These are phyloP conservation scores for Macropis europaea DNA, from an alignment of 2,888 invertebrate species.

Conservation along the genomic window DNA sequence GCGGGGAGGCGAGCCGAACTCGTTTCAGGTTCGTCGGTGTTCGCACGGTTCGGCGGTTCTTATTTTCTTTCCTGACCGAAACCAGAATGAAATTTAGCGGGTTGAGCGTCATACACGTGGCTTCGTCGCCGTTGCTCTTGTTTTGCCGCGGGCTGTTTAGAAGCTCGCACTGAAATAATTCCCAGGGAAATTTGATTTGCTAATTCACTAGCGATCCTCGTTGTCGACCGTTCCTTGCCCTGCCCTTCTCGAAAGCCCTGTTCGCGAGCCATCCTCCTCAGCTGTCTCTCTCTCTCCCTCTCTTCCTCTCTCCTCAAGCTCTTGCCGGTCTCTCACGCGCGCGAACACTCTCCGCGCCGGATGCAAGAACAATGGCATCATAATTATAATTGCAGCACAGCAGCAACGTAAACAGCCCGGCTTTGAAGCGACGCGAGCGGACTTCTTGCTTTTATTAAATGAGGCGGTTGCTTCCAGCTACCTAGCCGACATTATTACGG, in stretches of 20 bases:
- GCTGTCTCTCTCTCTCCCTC: too few relatives aligned
- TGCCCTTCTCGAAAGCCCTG: slow-evolving; percentile 4
- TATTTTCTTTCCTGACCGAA: slow-evolving; percentile 51
- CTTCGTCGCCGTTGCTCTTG: neutral
- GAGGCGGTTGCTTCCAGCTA: slow-evolving; percentile 48
- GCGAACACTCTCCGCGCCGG: slow-evolving; percentile 5
- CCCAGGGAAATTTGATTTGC: slow-evolving; percentile 68
- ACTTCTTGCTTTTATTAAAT: slow-evolving; percentile 65
- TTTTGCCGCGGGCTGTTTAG: slow-evolving; percentile 62
- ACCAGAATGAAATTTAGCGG: slow-evolving; percentile 44
- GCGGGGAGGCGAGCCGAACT: neutral
- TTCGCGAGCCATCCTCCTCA: slow-evolving; percentile 5
- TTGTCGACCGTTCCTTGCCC: neutral
- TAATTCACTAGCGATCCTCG: slow-evolving; percentile 53
- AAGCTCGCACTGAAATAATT: slow-evolving; percentile 65
- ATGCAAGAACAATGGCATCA: slow-evolving; percentile 65
- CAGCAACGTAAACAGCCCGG: slow-evolving; percentile 59
- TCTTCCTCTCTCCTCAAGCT: too few relatives aligned
- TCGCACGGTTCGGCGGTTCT: slow-evolving; percentile 27
- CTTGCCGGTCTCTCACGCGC: too few relatives aligned
- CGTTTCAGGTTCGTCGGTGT: neutral
- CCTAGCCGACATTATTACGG: slow-evolving; percentile 49
- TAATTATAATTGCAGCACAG: slow-evolving; percentile 68
- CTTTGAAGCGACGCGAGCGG: slow-evolving; percentile 51
- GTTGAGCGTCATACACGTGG: slow-evolving; percentile 17